These are phyloP conservation scores for Halcyon badia DNA, from an alignment of 2,797 vertebrate species.

Conservation along the genomic window DNA sequence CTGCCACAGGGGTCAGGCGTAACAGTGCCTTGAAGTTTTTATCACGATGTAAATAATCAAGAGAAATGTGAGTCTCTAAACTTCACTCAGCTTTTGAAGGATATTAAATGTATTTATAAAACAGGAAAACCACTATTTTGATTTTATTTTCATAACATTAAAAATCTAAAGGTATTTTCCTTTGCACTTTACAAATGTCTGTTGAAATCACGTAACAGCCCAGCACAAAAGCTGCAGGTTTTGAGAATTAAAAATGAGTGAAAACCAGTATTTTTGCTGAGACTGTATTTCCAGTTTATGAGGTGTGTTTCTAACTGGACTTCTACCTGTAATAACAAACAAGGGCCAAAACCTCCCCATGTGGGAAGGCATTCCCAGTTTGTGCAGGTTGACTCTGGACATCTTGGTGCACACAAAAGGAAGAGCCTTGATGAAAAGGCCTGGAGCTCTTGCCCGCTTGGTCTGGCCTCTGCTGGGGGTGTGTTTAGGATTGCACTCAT, in stretches of 20 bases:
- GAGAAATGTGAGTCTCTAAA: neutral
- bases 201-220: neutral
- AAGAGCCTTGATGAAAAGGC: neutral
- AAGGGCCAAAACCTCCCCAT: neutral
- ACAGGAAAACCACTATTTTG: neutral
- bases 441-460: rapidly evolving
- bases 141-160: neutral
- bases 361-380: neutral
- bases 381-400: neutral
- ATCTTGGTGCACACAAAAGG: rapidly evolving
- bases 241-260: neutral
- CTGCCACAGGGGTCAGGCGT: neutral
- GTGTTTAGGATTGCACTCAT: rapidly evolving
- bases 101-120: neutral
- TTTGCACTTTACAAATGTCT: neutral
- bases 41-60: neutral
- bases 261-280: neutral
- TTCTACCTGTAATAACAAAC: neutral
- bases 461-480: neutral
- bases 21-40: neutral
- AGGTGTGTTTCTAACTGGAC: neutral
- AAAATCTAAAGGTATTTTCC: neutral
- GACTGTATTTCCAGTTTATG: neutral
- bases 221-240: neutral
- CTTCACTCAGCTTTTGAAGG: neutral